Percentiles rank a stretch among this genome's conserved stretches.
These are phyloP conservation scores for Sebastes schlegelii DNA, from an alignment of 2,113 vertebrate species.

Conservation along the genomic window DNA sequence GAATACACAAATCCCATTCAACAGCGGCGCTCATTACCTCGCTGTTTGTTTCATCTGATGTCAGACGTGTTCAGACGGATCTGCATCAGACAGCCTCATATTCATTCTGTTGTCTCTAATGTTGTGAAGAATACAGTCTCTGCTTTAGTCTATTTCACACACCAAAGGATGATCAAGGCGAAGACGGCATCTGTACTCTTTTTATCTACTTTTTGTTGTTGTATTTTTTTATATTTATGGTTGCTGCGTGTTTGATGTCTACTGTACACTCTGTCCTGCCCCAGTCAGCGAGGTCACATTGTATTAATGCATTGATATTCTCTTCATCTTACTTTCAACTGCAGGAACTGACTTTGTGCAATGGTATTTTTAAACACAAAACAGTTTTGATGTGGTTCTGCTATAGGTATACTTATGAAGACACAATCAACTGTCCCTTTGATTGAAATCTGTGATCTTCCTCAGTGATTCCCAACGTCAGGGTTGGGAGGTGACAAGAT, in stretches of 20 bases:
- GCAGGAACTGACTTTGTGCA: neutral
- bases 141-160: slow-evolving; percentile 18
- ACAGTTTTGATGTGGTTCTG: neutral
- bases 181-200: slow-evolving; percentile 10
- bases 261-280: slow-evolving; percentile 14
- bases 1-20: slow-evolving; percentile 34
- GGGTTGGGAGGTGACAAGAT: neutral
- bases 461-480: neutral
- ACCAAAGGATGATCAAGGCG: slow-evolving; percentile 42
- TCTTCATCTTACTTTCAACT: slow-evolving; percentile 27
- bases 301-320: slow-evolving; percentile 1
- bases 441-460: neutral
- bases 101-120: slow-evolving; percentile 42
- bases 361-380: neutral
- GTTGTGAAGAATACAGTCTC: slow-evolving; percentile 41
- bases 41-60: slow-evolving; percentile 43
- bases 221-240: neutral
- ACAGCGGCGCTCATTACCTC: slow-evolving; percentile 35
- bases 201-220: slow-evolving; percentile 38
- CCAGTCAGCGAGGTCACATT: neutral
- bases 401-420: neutral
- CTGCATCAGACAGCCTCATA: slow-evolving; percentile 8
- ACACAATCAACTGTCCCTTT: neutral
- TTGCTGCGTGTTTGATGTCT: slow-evolving; percentile 29
- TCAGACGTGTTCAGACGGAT: slow-evolving; percentile 34